These are phyloP conservation scores for Eumeta japonica DNA, from an alignment of 1,140 invertebrate genomes.

Conservation along the genomic window DNA sequence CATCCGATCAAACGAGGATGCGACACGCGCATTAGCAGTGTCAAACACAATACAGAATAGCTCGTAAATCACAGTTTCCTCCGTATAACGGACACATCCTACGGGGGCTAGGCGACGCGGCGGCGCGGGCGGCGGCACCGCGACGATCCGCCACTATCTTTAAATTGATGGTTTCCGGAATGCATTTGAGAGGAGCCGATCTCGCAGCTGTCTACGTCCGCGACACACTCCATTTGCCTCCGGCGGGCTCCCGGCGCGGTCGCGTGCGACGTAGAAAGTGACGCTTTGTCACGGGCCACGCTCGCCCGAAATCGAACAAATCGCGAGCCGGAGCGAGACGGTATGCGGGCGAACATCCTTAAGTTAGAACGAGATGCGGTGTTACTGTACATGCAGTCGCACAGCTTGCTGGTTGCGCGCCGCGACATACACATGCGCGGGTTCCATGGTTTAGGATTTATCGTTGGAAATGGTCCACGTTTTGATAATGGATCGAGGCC, in stretches of 20 bases:
- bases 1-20: too few species aligned
- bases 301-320: conserved; percentile 38
- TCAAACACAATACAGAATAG: conserved; percentile 45
- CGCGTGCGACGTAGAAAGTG: conserved; percentile 47
- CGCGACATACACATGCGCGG: too few species aligned
- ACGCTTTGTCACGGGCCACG: conserved; percentile 35
- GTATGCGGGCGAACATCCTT: not conserved
- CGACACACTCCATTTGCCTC: conserved; percentile 49
- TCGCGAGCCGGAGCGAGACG: conserved; percentile 21
- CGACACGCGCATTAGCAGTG: too few species aligned
- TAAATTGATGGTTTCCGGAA: conserved; percentile 54
- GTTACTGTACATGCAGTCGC: not conserved
- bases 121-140: conserved; percentile 35
- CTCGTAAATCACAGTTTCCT: conserved; percentile 51
- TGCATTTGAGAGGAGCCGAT: conserved; percentile 41
- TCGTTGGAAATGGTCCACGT: too few species aligned
- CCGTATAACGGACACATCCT: conserved; percentile 45
- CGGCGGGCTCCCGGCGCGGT: too few species aligned
- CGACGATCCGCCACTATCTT: conserved; percentile 42
- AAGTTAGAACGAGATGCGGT: conserved; percentile 13
- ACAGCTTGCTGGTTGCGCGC: not conserved
- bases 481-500: too few species aligned
- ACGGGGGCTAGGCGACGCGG: too few species aligned
- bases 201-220: conserved; percentile 41
- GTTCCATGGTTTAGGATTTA: too few species aligned